Evolutionary conservation across 2,888 invertebrate species (phyloP).

Genomic region (Drosophila flavopinicola): DNA sequence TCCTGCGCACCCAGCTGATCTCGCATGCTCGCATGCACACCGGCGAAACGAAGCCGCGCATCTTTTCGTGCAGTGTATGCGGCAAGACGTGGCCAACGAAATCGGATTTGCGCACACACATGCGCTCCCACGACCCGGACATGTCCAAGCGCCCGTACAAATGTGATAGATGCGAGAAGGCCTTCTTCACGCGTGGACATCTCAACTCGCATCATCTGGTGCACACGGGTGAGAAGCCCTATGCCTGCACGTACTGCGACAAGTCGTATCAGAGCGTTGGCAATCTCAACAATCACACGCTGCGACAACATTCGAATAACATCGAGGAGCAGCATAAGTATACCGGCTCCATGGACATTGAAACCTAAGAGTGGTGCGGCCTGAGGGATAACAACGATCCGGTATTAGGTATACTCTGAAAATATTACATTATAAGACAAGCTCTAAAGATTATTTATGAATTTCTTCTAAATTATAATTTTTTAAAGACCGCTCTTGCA

Average conservation of each 20-base stretch:
- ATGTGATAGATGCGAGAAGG: slow-evolving; percentile 72
- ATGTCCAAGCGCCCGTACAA: slow-evolving; percentile 75
- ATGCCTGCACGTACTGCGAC: slow-evolving; percentile 70
- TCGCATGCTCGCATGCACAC: slow-evolving; percentile 80
- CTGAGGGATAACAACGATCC: too few species aligned
- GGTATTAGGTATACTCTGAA: too few species aligned
- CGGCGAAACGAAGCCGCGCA: slow-evolving; percentile 76
- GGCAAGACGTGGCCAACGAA: slow-evolving; percentile 79
- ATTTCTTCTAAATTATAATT: too few species aligned
- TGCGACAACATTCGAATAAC: slow-evolving; percentile 60
- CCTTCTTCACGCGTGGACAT: slow-evolving; percentile 80
- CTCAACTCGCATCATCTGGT: slow-evolving; percentile 77
- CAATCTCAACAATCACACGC: slow-evolving; percentile 78
- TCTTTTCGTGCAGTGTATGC: slow-evolving; percentile 71
- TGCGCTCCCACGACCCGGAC: slow-evolving; percentile 74
- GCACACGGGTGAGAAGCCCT: slow-evolving; percentile 82
- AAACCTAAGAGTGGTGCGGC: slow-evolving; percentile 26
- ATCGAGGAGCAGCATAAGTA: slow-evolving; percentile 47
- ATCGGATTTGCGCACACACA: slow-evolving; percentile 80
- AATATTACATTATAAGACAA: too few species aligned
- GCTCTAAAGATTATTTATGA: too few species aligned
- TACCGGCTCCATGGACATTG: slow-evolving; percentile 23
- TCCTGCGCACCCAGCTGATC: slow-evolving; percentile 75
- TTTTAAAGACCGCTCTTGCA: too few species aligned
- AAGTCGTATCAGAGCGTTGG: slow-evolving; percentile 78